Conservation (phyloP, 2,888 invertebrate genomes). For the Lasiommata megera region DNA sequence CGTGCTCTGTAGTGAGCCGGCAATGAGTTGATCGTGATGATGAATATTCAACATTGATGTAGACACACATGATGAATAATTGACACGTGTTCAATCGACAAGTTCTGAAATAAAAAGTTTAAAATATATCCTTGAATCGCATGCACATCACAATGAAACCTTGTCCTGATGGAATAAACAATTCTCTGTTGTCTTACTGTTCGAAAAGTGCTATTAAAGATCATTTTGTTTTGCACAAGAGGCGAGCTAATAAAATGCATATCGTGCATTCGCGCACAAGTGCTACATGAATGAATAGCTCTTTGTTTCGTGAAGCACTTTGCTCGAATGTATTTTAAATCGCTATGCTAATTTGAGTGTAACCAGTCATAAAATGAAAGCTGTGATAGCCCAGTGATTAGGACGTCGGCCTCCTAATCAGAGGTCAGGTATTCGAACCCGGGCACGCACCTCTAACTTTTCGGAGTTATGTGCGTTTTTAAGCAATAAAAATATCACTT, state of each 20-base stretch:
- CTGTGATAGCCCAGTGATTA: too few relatives aligned
- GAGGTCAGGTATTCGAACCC: too few relatives aligned
- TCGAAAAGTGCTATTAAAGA: conserved; percentile 28
- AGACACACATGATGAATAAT: too few relatives aligned
- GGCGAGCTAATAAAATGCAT: conserved; percentile 20
- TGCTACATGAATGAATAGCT: conserved; percentile 32
- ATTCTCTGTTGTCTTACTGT: conserved; percentile 16
- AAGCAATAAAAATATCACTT: too few relatives aligned
- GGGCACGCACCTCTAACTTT: too few relatives aligned
- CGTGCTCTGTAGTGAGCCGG: too few relatives aligned
- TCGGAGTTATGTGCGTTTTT: too few relatives aligned
- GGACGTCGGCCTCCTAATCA: too few relatives aligned
- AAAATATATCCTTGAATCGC: conserved; percentile 9
- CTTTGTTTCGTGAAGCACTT: conserved; percentile 33
- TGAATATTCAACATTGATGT: not conserved
- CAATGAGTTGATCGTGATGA: too few relatives aligned
- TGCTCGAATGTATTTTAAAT: conserved; percentile 18
- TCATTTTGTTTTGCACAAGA: conserved; percentile 24
- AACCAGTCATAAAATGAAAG: not conserved
- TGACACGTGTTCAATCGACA: too few relatives aligned
- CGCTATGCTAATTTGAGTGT: conserved; percentile 19
- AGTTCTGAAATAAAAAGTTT: not conserved
- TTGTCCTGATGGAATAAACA: conserved; percentile 14
- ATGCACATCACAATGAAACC: not conserved
- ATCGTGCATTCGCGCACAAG: conserved; percentile 16